Base-by-base conservation (phyloP, 2,888 invertebrate genomes). In the Epinotia bilunana region DNA sequence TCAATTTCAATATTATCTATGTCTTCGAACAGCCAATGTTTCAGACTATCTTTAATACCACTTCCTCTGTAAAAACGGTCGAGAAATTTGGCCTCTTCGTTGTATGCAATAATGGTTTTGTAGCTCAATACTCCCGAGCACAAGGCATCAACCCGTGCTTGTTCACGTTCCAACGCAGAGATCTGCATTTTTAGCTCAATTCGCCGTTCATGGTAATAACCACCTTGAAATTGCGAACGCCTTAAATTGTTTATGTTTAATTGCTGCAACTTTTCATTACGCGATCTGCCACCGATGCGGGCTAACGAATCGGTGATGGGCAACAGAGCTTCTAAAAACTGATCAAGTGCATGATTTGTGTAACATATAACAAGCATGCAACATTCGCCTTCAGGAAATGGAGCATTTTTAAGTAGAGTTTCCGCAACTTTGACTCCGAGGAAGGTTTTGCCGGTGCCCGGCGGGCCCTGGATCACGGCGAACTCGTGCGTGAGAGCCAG, bases 331-430 rank as follows among this genome's bases (percentile, higher is more conserved):
- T 97, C 96, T 55, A 98, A 89, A 88, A 98, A 98, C 84, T 98
- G 97, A 88, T 98, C 98, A 12, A 98, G 88, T 0, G 98, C 97
- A 82, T 98, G 97, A 87, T 98, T 98, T 1, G 98, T 98, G 84
- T 96, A 97, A 83, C 97, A 97, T 20, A 98, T 95, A 2, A 98
- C 94, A 28, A 98, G 91, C 82, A 98, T 95, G 3, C 96, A 95
- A 72, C 88, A 89, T 3, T 76, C 49, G 1, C 60, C 67, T 0
- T 60, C n/a, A 2, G 11, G 0, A 11, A 74, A 5, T 13, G 84
- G 80, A 20, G 89, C 65, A 84, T 96, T 97, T 70, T 94, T 83
- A 9, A 97, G 83, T 18, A 98, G 85, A 0, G 95, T 93, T 79
- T 95, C 90, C 0, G 96, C 95, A 23, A 98, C 95, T 90, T 96